These are phyloP conservation scores for Andrena haemorrhoa DNA, from an alignment of 2,888 invertebrate genomes.

Conservation along the genomic window DNA sequence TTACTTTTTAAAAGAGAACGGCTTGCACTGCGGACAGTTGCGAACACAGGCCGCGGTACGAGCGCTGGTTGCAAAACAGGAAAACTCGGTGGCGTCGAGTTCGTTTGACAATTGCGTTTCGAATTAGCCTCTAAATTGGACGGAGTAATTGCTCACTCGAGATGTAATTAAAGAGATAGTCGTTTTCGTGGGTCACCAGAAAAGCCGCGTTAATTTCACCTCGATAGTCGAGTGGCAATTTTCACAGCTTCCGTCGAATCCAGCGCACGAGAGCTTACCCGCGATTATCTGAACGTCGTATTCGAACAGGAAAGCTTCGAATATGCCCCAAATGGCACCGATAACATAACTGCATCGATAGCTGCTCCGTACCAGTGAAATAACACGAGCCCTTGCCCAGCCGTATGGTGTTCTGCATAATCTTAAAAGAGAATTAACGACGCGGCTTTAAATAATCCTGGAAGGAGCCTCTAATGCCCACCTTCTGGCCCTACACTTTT, in stretches of 20 bases:
- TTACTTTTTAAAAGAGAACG: not conserved
- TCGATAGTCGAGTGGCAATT: slow-evolving; percentile 52
- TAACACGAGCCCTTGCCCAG: not conserved
- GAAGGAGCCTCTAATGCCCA: not conserved
- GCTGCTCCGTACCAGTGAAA: not conserved
- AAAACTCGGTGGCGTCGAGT: slow-evolving; percentile 60
- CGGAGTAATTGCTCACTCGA: slow-evolving; percentile 63
- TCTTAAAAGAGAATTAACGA: not conserved
- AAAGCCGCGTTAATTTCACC: slow-evolving; percentile 65
- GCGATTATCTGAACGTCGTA: not conserved
- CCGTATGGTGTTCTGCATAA: not conserved
- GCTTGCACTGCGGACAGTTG: not conserved
- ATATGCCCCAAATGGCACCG: not conserved
- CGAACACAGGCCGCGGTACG: not conserved
- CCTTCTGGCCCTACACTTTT: not conserved
- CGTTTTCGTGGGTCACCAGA: slow-evolving; percentile 66
- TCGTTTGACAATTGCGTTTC: slow-evolving; percentile 69
- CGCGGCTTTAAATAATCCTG: not conserved
- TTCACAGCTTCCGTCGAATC: slow-evolving; percentile 37
- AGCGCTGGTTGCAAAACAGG: not conserved
- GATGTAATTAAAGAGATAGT: slow-evolving; percentile 74
- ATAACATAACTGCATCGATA: too few relatives aligned
- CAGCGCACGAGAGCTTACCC: not conserved
- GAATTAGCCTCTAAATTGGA: slow-evolving; percentile 67
- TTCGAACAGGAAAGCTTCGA: not conserved